These are phyloP conservation scores for Idaea straminata DNA, from an alignment of 2,888 invertebrate species.

Conservation along the genomic window DNA sequence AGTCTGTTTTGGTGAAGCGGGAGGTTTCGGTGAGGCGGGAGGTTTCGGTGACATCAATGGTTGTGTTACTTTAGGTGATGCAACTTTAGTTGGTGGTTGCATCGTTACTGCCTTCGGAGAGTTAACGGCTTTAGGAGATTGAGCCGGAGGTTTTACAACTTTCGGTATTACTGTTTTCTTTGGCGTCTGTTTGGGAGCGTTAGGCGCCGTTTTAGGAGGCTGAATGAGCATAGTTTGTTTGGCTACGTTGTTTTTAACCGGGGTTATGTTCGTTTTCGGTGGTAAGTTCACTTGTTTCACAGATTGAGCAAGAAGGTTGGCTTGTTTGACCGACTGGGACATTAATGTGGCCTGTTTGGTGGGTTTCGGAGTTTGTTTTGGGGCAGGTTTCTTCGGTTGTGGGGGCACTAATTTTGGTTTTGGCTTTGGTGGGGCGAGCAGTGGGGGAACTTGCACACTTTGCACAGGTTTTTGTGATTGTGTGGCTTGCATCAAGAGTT, in stretches of 20 bases:
- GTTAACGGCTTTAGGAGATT: conserved; percentile 22
- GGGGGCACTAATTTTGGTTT: conserved; percentile 44
- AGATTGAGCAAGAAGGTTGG: conserved; percentile 45
- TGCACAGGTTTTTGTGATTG: conserved; percentile 35
- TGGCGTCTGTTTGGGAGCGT: conserved; percentile 7
- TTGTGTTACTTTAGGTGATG: conserved; percentile 3
- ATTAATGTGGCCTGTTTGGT: conserved; percentile 45
- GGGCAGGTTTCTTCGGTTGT: conserved; percentile 29
- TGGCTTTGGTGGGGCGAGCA: conserved; percentile 21
- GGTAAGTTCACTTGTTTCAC: conserved; percentile 40
- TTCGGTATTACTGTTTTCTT: conserved; percentile 13
- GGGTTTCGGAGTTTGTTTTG: conserved; percentile 31
- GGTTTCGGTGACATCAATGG: conserved; percentile 19
- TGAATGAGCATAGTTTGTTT: conserved; percentile 29
- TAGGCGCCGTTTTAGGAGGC: conserved; percentile 28
- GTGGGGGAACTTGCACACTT: conserved; percentile 30
- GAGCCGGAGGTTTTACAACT: conserved; percentile 8
- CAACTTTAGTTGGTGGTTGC: neutral
- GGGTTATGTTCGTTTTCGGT: conserved; percentile 28
- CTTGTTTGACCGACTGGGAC: conserved; percentile 55
- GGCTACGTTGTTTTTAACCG: conserved; percentile 23
- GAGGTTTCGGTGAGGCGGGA: conserved; percentile 24
- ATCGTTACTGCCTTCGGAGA: conserved; percentile 15
- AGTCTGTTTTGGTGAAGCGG: conserved; percentile 19
- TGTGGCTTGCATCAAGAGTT: conserved; percentile 65